Percentiles rank a stretch among this genome's conserved stretches.
phyloP scores from a whole-genome alignment of 2,797 vertebrate genomes.

The Mergus octosetaceus region DNA sequence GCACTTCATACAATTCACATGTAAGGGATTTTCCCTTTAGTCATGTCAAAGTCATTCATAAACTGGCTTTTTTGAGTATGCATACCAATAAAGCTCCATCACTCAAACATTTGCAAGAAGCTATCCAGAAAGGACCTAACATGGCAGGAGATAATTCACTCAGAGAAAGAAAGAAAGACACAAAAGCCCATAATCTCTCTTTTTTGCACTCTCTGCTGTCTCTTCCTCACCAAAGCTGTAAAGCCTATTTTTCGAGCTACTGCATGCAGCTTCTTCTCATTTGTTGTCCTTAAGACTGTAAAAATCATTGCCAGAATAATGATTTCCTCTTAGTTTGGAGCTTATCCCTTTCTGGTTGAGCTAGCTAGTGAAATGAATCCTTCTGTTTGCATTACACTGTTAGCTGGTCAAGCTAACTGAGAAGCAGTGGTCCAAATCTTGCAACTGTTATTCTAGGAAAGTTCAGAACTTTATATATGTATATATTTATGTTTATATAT shows the following conservation, averaged over 20 bases:
- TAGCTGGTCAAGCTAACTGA: fast-evolving
- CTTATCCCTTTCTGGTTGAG: background rate
- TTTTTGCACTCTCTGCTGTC: background rate
- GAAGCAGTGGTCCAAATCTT: background rate
- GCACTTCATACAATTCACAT: background rate
- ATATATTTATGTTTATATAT: no score
- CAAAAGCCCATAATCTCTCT: background rate
- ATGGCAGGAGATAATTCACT: background rate
- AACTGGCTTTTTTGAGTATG: background rate
- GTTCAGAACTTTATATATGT: background rate
- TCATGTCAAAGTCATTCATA: background rate
- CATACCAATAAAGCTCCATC: background rate
- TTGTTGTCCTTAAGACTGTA: background rate
- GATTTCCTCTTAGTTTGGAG: background rate
- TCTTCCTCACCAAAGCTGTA: background rate
- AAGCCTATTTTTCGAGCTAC: background rate
- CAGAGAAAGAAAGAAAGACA: background rate
- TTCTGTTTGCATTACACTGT: background rate
- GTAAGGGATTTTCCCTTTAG: background rate
- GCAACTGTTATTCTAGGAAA: background rate
- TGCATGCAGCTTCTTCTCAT: background rate
- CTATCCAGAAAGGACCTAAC: background rate
- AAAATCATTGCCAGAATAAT: background rate
- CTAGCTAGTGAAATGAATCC: background rate
- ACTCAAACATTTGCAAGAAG: background rate